Evolutionary conservation across 2,888 invertebrate genomes (phyloP).

Genomic region (Pharmacophagus antenor): DNA sequence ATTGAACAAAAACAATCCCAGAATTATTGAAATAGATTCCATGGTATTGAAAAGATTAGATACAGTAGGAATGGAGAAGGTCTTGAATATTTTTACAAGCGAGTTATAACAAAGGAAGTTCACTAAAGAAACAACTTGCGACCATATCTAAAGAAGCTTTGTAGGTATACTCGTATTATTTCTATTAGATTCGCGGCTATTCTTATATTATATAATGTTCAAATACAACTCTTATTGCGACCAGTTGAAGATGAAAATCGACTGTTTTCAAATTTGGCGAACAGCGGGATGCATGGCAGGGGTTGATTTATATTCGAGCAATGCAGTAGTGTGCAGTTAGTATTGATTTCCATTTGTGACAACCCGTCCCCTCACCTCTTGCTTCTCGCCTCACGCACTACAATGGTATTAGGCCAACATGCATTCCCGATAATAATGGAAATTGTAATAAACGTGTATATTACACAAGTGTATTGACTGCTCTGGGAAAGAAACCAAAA

Average conservation of each 20-base stretch:
- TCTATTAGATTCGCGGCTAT: conserved; percentile 58
- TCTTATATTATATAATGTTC: conserved; percentile 38
- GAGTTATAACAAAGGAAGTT: conserved; percentile 40
- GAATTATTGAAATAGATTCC: conserved; percentile 30
- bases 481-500: background rate
- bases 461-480: background rate
- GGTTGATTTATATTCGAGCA: conserved; percentile 80
- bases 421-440: conserved; percentile 36
- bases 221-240: conserved; percentile 36
- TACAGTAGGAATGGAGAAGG: conserved; percentile 30
- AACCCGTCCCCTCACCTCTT: conserved; percentile 46
- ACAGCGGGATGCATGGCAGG: conserved; percentile 62
- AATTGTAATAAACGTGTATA: background rate
- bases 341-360: conserved; percentile 79
- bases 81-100: conserved; percentile 29
- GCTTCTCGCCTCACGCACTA: conserved; percentile 73
- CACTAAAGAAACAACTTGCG: conserved; percentile 37
- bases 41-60: conserved; percentile 30
- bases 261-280: conserved; percentile 57
- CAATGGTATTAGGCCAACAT: conserved; percentile 72
- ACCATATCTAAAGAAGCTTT: conserved; percentile 46
- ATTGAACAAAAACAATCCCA: conserved; percentile 18
- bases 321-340: conserved; percentile 81
- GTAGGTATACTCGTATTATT: conserved; percentile 47
- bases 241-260: conserved; percentile 43